These are phyloP conservation scores for Drosophila novamexicana DNA, from an alignment of 1,140 invertebrate species.

Conservation along the genomic window DNA sequence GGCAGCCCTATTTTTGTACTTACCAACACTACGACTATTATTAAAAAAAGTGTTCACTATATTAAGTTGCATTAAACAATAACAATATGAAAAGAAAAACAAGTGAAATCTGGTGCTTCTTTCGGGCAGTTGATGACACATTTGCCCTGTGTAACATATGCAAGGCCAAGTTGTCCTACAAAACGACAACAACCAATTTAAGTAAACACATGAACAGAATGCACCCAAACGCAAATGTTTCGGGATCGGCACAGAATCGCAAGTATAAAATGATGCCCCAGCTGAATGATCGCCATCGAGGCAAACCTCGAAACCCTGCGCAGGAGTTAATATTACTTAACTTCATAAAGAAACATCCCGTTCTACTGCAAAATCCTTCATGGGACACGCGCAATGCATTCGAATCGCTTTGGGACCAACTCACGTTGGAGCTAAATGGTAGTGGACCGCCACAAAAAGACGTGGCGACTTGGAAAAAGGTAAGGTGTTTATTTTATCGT, in stretches of 20 bases:
- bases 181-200: constrained; percentile 69
- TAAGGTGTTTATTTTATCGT: neutral
- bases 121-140: constrained; percentile 66
- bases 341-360: constrained; percentile 65
- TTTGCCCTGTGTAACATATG: constrained; percentile 69
- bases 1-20: constrained; percentile 5
- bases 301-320: constrained; percentile 58
- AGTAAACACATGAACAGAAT: constrained; percentile 74
- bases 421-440: constrained; percentile 51
- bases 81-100: constrained; percentile 63
- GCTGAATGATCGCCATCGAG: constrained; percentile 50
- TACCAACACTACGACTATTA: constrained; percentile 29
- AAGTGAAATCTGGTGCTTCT: constrained; percentile 72
- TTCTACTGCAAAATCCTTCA: constrained; percentile 61
- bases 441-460: constrained; percentile 65
- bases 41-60: constrained; percentile 31
- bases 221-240: constrained; percentile 55
- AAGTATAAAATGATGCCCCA: constrained; percentile 54
- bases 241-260: constrained; percentile 24
- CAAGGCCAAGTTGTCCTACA: constrained; percentile 69
- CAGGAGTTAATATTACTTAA: constrained; percentile 64
- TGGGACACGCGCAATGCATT: constrained; percentile 56
- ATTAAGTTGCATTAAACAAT: constrained; percentile 39
- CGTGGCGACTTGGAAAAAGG: constrained; percentile 66
- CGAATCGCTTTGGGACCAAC: constrained; percentile 63